Base-by-base conservation (phyloP, 2,888 invertebrate genomes). In the Drosophila ustulata region DNA sequence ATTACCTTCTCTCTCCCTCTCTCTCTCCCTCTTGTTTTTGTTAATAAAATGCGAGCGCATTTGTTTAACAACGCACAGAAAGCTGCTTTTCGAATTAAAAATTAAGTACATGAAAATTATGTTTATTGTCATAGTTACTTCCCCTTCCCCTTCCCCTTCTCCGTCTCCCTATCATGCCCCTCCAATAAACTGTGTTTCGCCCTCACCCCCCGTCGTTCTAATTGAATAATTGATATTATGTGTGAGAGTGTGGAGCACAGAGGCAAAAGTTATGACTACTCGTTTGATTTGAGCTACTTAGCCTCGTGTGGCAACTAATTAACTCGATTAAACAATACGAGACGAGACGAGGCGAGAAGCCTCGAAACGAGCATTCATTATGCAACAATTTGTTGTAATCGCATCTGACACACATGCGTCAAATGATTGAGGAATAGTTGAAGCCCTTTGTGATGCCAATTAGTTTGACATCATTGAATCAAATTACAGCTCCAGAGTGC, bases 221-320 rank as follows among this genome's bases (percentile, higher is more conserved):
- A 77, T 77, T 77, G 74, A 51, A 73, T 77, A 78, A 77, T 70
- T 74, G 70, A 55, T 47, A 74, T 56, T 37, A 13, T 25, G 41
- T 18, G 39, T 13, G 39, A 18, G 18, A 30, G 6, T 45, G 50
- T 52, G 32, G 58, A 71, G 51, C 70, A 65, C 75, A 75, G 70
- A 45, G 57, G 70, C 70, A 62, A 75, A n/a, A 43, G 32, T 58
- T 39, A 49, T 68, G 50, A 26, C 47, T 52, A 34, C 34, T 46
- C 46, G 23, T 58, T 73, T 74, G 65, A 75, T 65, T 75, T 39
- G 30, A 46, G 49, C 53, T 75, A 55, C 50, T 70, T 30, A 47
- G 32, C 34, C 13, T 23, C 18, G 37, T 58, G 45, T 50, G 55
- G 43, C 66, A 53, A 52, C 72, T 76, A 75, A 75, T 75, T 75